Evolutionary conservation across 1,140 invertebrate genomes (phyloP), one percentile per base, ranked within the genome.

Genomic region (Aporrectodea caliginosa): DNA sequence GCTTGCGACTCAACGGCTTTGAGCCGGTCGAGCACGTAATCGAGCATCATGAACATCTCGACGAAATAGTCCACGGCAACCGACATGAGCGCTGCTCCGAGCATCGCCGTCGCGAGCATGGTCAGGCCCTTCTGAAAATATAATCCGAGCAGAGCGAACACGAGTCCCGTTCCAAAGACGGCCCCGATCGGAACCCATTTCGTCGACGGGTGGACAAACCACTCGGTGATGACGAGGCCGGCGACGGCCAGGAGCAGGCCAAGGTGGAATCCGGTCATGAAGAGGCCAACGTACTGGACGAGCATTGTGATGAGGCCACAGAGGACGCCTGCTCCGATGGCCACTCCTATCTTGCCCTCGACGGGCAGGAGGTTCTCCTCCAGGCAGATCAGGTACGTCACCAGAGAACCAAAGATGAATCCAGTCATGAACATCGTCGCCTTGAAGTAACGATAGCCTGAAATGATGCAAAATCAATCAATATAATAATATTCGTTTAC

Each of bases 391-490:
- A 93, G 87, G 86, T 93, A 94, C 1, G 94, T 92, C 77, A 94
- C 90, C 31, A 92, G 91, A 72, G 93, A 92, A 16, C 93, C 94
- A 88, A 95, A 95, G 69, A 94, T 92, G 84, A 95, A 93, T 34
- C 94, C 94, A 32, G 93, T 95, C 33, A 95, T 89, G 86, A 95
- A 95, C 91, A 95, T 94, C n/a, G 93, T 92, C 1, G 93, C 93
- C 87, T 95, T 94, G 86, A 95, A 94, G 87, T 93, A 95, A 74
- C 94, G 91, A 87, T 95, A 96, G 75, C 94, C 93, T 94, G 90
- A 71, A 91, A 92, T 85, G n/a, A n/a, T n/a, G n/a, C n/a, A n/a
- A n/a, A n/a, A n/a, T n/a, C n/a, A n/a, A n/a, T n/a, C n/a, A n/a
- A n/a, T n/a, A n/a, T n/a, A n/a, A n/a, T n/a, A n/a, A n/a, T n/a